These are phyloP conservation scores for Crocidura indochinensis DNA, from an alignment of 2,797 vertebrate genomes.

Conservation along the genomic window DNA sequence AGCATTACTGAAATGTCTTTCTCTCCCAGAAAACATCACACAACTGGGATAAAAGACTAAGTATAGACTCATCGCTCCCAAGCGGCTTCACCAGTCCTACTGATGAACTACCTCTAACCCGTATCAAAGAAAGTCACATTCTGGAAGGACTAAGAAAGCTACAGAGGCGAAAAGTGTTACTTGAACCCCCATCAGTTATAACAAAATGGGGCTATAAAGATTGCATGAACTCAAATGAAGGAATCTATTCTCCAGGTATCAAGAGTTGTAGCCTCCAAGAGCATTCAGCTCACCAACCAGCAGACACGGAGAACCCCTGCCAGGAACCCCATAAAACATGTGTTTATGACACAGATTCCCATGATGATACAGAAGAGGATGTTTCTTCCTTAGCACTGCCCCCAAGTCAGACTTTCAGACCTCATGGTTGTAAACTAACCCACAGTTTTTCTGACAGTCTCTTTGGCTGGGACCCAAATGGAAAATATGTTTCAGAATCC, in stretches of 20 bases:
- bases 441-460: constrained; percentile 95
- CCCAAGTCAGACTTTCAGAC: constrained; percentile 90
- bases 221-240: constrained; percentile 98
- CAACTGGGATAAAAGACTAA: constrained; percentile 95
- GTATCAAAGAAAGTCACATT: constrained; percentile 95
- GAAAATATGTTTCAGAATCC: constrained; percentile 85
- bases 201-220: constrained; percentile 96
- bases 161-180: constrained; percentile 92
- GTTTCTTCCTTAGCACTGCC: constrained; percentile 88
- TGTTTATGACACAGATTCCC: constrained; percentile 93
- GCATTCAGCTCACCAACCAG: constrained; percentile 84
- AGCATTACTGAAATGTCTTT: constrained; percentile 77
- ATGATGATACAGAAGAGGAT: constrained; percentile 93
- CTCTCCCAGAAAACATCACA: constrained; percentile 90
- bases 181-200: constrained; percentile 92
- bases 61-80: constrained; percentile 93
- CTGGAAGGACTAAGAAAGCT: constrained; percentile 95
- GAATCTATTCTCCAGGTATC: constrained; percentile 96
- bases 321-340: constrained; percentile 89
- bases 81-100: constrained; percentile 93
- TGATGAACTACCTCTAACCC: constrained; percentile 94
- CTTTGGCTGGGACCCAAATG: constrained; percentile 92
- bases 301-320: constrained; percentile 81
- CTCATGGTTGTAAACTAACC: constrained; percentile 91
- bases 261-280: constrained; percentile 92